Evolutionary conservation across 2,797 vertebrate species (phyloP).

Genomic region (Ciconia nigra): DNA sequence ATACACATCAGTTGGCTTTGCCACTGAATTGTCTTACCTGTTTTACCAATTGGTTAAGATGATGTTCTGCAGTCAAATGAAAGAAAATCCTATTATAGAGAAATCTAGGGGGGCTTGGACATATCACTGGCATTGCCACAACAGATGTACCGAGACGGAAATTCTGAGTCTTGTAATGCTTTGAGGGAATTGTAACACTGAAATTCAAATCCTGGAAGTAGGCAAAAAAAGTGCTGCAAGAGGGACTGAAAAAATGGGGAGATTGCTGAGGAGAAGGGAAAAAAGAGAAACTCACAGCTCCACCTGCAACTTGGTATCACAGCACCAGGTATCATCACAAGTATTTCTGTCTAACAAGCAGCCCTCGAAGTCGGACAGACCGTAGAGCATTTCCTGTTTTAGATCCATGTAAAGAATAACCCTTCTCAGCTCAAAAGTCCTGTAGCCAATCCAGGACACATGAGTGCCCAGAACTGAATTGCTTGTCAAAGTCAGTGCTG

Average conservation of each 20-base stretch:
- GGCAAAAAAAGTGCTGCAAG: background rate
- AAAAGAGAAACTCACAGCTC: background rate
- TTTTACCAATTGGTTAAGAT: background rate
- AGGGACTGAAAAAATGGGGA: background rate
- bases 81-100: background rate
- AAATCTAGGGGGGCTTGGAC: background rate
- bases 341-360: background rate
- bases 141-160: background rate
- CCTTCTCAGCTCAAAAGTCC: background rate
- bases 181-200: background rate
- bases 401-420: background rate
- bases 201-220: background rate
- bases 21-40: background rate
- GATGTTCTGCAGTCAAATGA: background rate
- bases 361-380: background rate
- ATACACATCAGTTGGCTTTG: background rate
- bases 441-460: fast-evolving
- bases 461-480: background rate
- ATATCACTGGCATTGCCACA: background rate
- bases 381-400: background rate
- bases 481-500: background rate
- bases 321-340: background rate
- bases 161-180: background rate
- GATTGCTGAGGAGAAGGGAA: background rate
- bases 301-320: background rate